Evolutionary conservation across 2,113 vertebrate genomes (phyloP).

Genomic region (Ahaetulla prasina): DNA sequence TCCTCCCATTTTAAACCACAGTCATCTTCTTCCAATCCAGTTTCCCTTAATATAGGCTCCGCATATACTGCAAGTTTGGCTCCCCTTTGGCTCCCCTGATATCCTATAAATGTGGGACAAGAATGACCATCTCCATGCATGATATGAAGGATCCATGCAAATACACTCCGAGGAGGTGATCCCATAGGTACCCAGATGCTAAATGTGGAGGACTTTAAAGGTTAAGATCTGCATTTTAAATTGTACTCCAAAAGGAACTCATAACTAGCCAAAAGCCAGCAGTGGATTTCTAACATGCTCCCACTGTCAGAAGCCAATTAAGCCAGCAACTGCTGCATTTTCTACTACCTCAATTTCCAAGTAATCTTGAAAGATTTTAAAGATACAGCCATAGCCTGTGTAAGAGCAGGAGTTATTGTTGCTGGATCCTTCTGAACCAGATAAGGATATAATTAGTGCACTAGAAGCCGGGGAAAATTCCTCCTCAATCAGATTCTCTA

Average conservation of each 20-base stretch:
- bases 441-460: background rate
- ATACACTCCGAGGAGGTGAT: background rate
- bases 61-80: no score
- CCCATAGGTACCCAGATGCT: background rate
- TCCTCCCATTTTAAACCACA: no score
- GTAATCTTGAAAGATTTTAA: background rate
- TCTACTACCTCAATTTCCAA: background rate
- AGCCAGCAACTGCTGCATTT: background rate
- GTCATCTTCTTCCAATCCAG: no score
- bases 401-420: background rate
- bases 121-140: background rate
- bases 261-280: background rate
- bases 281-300: background rate
- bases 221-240: background rate
- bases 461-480: background rate
- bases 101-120: background rate
- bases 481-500: background rate
- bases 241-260: background rate
- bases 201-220: background rate
- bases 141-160: background rate
- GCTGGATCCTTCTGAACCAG: background rate
- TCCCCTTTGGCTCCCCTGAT: background rate
- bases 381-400: background rate
- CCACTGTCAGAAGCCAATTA: background rate
- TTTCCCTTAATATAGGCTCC: no score